phyloP scores from a whole-genome alignment of 2,797 vertebrate genomes.

The Epinephelus coioides region DNA sequence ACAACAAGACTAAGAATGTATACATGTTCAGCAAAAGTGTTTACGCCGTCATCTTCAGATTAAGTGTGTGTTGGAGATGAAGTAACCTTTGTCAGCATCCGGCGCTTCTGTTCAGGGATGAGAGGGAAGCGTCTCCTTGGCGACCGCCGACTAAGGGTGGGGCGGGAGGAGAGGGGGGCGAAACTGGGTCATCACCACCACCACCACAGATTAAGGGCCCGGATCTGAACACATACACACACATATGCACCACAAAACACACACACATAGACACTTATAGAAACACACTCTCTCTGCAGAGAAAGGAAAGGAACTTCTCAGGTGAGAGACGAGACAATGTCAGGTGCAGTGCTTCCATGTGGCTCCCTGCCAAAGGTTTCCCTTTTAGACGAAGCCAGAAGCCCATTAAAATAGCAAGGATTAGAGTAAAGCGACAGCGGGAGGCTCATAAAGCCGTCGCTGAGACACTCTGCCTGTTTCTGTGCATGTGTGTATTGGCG shows the following conservation, averaged over 20 bases:
- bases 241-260: slow-evolving; percentile 1
- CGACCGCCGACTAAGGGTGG: slow-evolving; percentile 61
- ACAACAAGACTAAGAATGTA: background rate
- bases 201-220: slow-evolving; percentile 72
- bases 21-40: background rate
- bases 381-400: slow-evolving; percentile 66
- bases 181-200: slow-evolving; percentile 80
- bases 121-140: slow-evolving; percentile 79
- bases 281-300: background rate
- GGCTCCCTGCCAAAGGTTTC: slow-evolving; percentile 57
- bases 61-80: slow-evolving; percentile 25
- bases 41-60: slow-evolving; percentile 23
- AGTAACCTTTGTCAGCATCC: slow-evolving; percentile 62
- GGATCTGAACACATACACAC: slow-evolving; percentile 48
- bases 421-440: slow-evolving; percentile 66
- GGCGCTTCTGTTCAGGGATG: slow-evolving; percentile 60
- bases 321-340: slow-evolving; percentile 33
- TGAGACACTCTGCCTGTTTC: slow-evolving; percentile 40
- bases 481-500: background rate
- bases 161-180: slow-evolving; percentile 1
- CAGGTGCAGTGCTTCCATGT: slow-evolving; percentile 6
- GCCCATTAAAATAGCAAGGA: slow-evolving; percentile 74
- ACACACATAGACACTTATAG: background rate
- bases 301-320: slow-evolving; percentile 26
- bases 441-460: slow-evolving; percentile 61